Conservation (phyloP, 2,797 vertebrate genomes). For the Enteromius paludinosus region DNA sequence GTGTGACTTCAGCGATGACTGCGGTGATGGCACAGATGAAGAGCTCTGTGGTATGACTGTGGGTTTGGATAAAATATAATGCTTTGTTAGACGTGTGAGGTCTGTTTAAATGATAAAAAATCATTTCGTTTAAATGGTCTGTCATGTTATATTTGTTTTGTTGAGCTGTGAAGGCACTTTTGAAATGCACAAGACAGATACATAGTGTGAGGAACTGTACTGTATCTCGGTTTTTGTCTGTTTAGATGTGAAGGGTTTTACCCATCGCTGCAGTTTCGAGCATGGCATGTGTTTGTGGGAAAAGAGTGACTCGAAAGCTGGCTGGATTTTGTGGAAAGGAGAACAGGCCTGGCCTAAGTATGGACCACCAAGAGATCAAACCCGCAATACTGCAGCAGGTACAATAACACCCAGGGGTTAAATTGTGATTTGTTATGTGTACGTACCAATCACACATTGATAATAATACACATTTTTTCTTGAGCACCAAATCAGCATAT, state of each 20-base stretch:
- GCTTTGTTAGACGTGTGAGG: neutral
- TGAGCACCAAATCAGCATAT: neutral
- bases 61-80: neutral
- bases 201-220: neutral
- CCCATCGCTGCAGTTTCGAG: conserved; percentile 78
- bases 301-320: conserved; percentile 58
- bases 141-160: neutral
- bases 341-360: conserved; percentile 65
- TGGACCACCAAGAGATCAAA: conserved; percentile 79
- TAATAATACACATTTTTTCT: neutral
- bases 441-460: neutral
- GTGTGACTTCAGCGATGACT: conserved; percentile 82
- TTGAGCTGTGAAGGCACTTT: neutral
- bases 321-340: conserved; percentile 69
- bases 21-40: conserved; percentile 79
- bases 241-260: conserved; percentile 65
- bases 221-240: neutral
- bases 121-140: too few species aligned
- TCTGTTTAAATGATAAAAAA: neutral
- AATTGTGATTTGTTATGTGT: too few species aligned
- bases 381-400: conserved; percentile 77
- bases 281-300: conserved; percentile 77
- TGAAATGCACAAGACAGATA: neutral
- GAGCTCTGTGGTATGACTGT: conserved; percentile 71
- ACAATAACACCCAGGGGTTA: neutral